phyloP scores from a whole-genome alignment of 1,140 invertebrate species.

The Vanessa tameamea region DNA sequence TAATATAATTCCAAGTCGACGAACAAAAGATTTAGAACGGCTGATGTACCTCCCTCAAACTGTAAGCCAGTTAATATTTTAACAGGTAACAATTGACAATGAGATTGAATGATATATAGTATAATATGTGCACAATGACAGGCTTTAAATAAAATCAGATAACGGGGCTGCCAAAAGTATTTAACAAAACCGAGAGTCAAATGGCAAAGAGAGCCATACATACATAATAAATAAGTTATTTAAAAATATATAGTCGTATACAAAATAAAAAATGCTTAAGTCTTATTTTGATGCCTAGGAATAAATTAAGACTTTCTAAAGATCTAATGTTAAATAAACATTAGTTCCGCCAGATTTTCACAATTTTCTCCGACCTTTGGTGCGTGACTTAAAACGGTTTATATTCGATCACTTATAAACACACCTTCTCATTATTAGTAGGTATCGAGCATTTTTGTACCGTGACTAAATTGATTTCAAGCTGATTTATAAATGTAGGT shows the following conservation, averaged over 20 bases:
- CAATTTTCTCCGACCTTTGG: slow-evolving; percentile 56
- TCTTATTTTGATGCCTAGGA: slow-evolving; percentile 2
- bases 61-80: slow-evolving; percentile 37
- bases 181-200: no score
- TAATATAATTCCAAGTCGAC: slow-evolving; percentile 42
- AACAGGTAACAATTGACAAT: slow-evolving; percentile 28
- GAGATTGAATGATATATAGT: neutral
- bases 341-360: slow-evolving; percentile 60
- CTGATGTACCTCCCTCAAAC: slow-evolving; percentile 40
- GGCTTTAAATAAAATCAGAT: neutral
- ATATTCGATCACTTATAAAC: slow-evolving; percentile 28
- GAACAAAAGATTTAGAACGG: slow-evolving; percentile 57
- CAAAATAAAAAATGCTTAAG: neutral
- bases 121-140: slow-evolving; percentile 8
- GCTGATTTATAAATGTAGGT: no score
- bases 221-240: no score
- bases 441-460: slow-evolving; percentile 19
- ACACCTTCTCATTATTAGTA: slow-evolving; percentile 12
- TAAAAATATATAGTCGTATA: neutral
- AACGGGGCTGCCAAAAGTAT: no score
- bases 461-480: slow-evolving; percentile 8
- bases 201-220: no score
- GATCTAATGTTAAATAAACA: slow-evolving; percentile 32
- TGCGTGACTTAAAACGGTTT: slow-evolving; percentile 49
- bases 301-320: slow-evolving; percentile 30